Base-by-base conservation (phyloP, 2,113 vertebrate genomes). In the Lasiurus borealis region DNA sequence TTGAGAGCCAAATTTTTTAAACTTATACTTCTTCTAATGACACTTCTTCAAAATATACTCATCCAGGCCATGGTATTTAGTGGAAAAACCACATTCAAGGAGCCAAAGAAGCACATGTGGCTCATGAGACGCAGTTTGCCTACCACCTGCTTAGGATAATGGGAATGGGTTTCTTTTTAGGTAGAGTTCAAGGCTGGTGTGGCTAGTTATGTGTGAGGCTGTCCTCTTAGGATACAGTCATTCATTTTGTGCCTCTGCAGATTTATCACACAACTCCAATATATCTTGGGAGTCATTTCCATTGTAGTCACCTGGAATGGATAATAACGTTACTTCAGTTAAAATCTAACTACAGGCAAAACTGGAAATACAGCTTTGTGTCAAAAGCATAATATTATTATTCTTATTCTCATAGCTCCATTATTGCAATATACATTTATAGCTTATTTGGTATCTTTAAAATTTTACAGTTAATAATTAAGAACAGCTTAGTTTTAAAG, bases 381-480 rank as follows among this genome's bases (percentile, higher is more conserved):
- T 12, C 40, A 46, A 27, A 92, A 52, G 16, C 12, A 57, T 7
- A 8, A 91, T n/a, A 29, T 27, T 29, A 69, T 25, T 52, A 76
- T 85, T 84, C 73, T 34, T 90, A 36, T 76, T 92, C 69, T 71
- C 44, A 46, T 68, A 36, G 48, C 1, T 88, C 27, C 34, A 76
- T 90, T 52, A 77, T 88, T 92, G 2, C 15, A 85, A 68, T 48
- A 48, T 85, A 93, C 10, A 7, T 62, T 92, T 6, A 81, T 75
- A 84, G 21, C 16, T 3, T 46, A 19, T 69, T 90, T 87, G 8
- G 4, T 73, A 21, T 29, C 7, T 64, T 57, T 93, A 85, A 82
- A 34, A 76, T 84, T 78, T 90, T 31, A 88, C 7, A 73, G 16
- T 36, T 85, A 85, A 44, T 77, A 16, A n/a, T 90, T 95, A 94